phyloP scores from a whole-genome alignment of 2,888 invertebrate genomes.

The Nymphalis urticae region DNA sequence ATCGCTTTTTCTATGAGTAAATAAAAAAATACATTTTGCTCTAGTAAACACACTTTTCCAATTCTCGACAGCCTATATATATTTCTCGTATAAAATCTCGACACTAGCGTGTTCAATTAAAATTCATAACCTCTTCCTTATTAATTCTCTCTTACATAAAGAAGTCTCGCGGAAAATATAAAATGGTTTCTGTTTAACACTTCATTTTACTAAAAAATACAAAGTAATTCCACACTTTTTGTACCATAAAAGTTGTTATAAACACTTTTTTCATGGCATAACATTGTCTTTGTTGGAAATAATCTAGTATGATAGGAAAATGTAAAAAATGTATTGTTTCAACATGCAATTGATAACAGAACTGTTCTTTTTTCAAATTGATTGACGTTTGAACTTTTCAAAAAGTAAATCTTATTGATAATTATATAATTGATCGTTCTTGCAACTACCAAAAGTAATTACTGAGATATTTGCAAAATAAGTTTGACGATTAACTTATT shows the following conservation, averaged over 20 bases:
- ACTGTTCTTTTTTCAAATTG: neutral
- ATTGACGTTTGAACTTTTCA: conserved; percentile 1
- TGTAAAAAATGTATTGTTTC: neutral
- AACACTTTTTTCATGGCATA: neutral
- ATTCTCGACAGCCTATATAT: conserved; percentile 12
- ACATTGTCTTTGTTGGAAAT: neutral
- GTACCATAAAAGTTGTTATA: neutral
- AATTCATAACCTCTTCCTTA: conserved; percentile 22
- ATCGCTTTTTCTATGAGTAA: neutral
- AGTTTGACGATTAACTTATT: neutral
- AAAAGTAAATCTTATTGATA: conserved; percentile 1
- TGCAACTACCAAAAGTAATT: neutral
- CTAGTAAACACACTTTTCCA: conserved; percentile 7
- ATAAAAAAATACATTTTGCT: neutral
- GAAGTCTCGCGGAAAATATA: conserved; percentile 1
- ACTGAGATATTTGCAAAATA: neutral
- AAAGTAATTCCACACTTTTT: neutral
- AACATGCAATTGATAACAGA: conserved; percentile 8
- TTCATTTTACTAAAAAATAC: conserved; percentile 9
- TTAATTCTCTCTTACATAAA: neutral
- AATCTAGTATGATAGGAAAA: neutral
- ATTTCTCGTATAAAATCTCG: conserved; percentile 15
- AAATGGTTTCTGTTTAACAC: conserved; percentile 11
- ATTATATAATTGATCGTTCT: neutral
- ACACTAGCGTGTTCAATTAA: conserved; percentile 27